Conservation (phyloP, 2,888 invertebrate genomes). For the Metopia argyrocephala region DNA sequence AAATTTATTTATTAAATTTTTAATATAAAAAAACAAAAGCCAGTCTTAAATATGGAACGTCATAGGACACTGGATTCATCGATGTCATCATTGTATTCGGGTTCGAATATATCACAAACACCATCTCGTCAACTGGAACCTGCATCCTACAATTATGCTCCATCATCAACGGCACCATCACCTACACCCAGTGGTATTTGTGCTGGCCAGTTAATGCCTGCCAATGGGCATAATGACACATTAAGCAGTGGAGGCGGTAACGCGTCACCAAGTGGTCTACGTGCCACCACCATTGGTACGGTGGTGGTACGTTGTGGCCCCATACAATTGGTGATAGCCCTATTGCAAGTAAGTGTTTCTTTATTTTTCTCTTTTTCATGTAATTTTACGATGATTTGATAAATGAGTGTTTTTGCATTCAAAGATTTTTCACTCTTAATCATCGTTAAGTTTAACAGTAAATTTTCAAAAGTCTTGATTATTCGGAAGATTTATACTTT, state of each 20-base stretch:
- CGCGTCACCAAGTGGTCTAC: constrained; percentile 68
- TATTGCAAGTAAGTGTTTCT: constrained; percentile 85
- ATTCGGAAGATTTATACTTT: background rate
- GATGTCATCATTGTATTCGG: constrained; percentile 77
- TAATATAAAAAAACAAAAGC: background rate
- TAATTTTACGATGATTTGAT: background rate
- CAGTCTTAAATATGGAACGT: constrained; percentile 65
- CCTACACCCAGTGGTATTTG: constrained; percentile 71
- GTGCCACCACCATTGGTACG: constrained; percentile 92
- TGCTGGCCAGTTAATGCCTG: constrained; percentile 39
- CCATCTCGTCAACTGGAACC: constrained; percentile 67
- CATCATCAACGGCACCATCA: constrained; percentile 73
- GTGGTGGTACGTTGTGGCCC: constrained; percentile 93
- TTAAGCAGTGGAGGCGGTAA: constrained; percentile 48
- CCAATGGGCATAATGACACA: constrained; percentile 45
- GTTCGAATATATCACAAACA: constrained; percentile 70
- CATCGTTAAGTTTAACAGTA: background rate
- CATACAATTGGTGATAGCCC: constrained; percentile 91
- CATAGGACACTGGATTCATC: constrained; percentile 76
- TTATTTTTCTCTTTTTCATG: background rate
- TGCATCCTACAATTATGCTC: constrained; percentile 72
- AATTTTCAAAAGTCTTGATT: constrained; percentile 52
- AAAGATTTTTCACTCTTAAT: background rate
- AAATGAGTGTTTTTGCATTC: background rate
- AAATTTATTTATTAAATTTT: background rate